phyloP scores from a whole-genome alignment of 2,888 invertebrate species.

The Zygogramma bicolorata region DNA sequence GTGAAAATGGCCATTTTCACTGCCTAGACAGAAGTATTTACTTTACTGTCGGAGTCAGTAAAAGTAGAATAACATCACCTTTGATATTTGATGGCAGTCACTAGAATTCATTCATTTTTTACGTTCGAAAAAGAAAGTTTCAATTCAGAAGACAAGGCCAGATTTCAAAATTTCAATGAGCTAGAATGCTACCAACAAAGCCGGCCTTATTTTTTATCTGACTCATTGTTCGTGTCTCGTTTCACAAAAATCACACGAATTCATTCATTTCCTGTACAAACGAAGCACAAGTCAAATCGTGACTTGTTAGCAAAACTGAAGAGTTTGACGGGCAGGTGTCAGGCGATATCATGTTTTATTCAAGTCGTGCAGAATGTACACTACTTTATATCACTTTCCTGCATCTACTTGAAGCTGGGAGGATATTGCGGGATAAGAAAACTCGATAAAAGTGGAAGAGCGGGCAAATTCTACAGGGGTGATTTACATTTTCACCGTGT shows the following conservation, averaged over 20 bases:
- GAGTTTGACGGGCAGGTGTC: conserved; percentile 51
- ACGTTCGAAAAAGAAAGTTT: no score
- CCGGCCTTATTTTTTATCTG: no score
- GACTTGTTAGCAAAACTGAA: conserved; percentile 45
- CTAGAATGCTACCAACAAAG: no score
- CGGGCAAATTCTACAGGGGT: not conserved
- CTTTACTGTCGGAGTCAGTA: no score
- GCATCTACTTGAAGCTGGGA: conserved; percentile 42
- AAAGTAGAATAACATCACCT: no score
- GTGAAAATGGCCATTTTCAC: no score
- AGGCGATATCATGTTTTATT: conserved; percentile 52
- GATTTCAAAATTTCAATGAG: no score
- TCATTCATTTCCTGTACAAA: conserved; percentile 8
- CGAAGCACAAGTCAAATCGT: conserved; percentile 30
- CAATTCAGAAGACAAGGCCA: no score
- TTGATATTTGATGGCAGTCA: no score
- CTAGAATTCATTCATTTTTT: no score
- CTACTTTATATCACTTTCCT: conserved; percentile 47
- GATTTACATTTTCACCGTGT: not conserved
- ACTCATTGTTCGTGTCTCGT: not conserved
- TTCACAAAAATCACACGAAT: conserved; percentile 10
- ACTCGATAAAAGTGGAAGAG: not conserved
- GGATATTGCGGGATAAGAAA: conserved; percentile 31
- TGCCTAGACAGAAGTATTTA: no score
- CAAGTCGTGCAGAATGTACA: conserved; percentile 46